phyloP scores from a whole-genome alignment of 2,113 vertebrate genomes.

The Actinemys pallida region DNA sequence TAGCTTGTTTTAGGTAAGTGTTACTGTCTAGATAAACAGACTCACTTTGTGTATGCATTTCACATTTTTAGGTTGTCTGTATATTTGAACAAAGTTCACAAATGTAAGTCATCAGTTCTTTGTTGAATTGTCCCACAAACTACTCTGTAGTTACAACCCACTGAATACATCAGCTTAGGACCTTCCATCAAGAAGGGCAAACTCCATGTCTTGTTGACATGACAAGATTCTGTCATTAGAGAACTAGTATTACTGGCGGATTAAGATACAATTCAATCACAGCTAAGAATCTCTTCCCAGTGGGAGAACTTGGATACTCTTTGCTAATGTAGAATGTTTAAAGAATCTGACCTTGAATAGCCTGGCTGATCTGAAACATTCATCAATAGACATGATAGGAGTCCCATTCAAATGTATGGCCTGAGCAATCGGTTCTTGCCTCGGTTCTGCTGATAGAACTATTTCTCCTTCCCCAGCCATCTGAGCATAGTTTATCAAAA shows the following conservation, averaged over 20 bases:
- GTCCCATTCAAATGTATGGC: background rate
- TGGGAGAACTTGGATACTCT: background rate
- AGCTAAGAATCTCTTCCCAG: background rate
- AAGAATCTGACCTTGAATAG: background rate
- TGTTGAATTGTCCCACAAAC: background rate
- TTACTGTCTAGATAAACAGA: background rate
- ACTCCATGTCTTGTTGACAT: background rate
- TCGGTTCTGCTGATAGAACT: constrained; percentile 62
- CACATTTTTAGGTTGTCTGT: background rate
- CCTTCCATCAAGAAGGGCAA: background rate
- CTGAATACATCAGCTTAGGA: background rate
- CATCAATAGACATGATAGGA: background rate
- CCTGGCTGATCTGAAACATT: background rate
- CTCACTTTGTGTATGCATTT: background rate
- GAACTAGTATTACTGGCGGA: background rate
- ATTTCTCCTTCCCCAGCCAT: constrained; percentile 35
- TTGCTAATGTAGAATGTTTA: background rate
- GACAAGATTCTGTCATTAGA: background rate
- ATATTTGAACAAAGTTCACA: background rate
- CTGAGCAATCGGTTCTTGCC: constrained; percentile 22
- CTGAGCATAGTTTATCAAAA: constrained; percentile 45
- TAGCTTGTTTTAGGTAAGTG: background rate
- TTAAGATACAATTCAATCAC: background rate
- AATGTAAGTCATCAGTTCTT: background rate
- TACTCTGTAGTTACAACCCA: background rate